Evolutionary conservation across 2,113 vertebrate species (phyloP).

Genomic region (Eulacestoma nigropectus): DNA sequence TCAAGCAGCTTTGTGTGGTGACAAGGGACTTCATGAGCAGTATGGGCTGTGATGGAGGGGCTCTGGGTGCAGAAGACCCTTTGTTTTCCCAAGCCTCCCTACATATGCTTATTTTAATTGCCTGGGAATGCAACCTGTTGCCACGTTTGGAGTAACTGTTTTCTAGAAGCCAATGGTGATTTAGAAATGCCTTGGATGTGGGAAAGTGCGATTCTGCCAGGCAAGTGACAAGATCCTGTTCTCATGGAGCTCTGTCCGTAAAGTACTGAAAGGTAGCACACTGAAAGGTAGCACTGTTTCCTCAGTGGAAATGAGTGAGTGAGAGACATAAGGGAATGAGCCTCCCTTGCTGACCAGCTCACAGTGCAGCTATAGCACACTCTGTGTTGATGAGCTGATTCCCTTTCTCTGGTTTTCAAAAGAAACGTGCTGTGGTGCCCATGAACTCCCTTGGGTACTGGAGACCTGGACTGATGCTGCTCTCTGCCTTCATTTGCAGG

Average conservation of each 20-base stretch:
- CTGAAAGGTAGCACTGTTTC: background rate
- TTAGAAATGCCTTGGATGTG: background rate
- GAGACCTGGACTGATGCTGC: background rate
- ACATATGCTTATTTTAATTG: background rate
- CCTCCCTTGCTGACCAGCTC: background rate
- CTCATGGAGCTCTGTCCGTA: background rate
- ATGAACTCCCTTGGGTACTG: accelerated
- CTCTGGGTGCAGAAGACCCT: background rate
- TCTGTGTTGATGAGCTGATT: background rate
- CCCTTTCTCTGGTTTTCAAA: background rate
- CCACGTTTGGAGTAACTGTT: background rate
- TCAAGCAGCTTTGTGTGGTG: background rate
- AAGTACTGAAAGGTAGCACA: no score
- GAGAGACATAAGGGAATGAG: background rate
- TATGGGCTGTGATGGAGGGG: background rate
- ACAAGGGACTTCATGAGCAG: background rate
- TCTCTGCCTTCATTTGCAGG: slow-evolving; percentile 58
- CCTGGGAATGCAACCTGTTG: background rate
- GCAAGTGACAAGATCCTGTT: background rate
- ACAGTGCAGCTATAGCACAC: accelerated
- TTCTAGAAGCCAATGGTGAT: background rate
- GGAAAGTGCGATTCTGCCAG: background rate
- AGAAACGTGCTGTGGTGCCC: no score
- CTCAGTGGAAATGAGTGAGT: background rate
- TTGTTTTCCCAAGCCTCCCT: background rate